A percentile compares a stretch with the other conserved stretches of the same genome.
phyloP scores from a whole-genome alignment of 2,888 invertebrate species.

The Trissolcus japonicus region DNA sequence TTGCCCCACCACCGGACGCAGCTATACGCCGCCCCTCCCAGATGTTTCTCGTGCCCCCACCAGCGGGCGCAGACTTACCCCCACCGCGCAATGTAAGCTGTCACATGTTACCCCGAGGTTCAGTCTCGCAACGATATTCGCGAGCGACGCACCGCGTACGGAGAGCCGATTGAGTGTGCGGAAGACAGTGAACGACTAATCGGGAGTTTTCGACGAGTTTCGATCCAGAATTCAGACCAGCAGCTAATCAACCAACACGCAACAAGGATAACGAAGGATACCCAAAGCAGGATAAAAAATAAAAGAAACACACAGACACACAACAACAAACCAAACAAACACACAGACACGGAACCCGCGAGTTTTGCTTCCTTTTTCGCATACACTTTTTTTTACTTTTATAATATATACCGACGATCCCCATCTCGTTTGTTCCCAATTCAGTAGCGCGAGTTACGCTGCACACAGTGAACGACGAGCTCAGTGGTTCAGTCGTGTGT shows the following conservation, averaged over 20 bases:
- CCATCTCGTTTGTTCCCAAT: conserved; percentile 27
- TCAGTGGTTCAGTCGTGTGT: conserved; percentile 31
- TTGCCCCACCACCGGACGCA: conserved; percentile 27
- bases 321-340: background rate
- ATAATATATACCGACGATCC: conserved; percentile 32
- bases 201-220: conserved; percentile 35
- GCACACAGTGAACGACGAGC: conserved; percentile 38
- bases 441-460: conserved; percentile 45
- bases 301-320: conserved; percentile 14
- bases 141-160: conserved; percentile 63
- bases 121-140: conserved; percentile 74
- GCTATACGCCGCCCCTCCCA: conserved; percentile 8
- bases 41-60: conserved; percentile 5
- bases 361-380: conserved; percentile 49
- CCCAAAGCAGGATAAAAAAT: background rate
- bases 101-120: conserved; percentile 73
- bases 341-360: conserved; percentile 24
- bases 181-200: conserved; percentile 49
- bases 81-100: conserved; percentile 70
- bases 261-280: conserved; percentile 23
- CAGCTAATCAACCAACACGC: conserved; percentile 7
- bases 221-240: conserved; percentile 19
- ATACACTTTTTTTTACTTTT: conserved; percentile 57
- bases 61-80: conserved; percentile 26
- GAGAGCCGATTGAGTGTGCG: conserved; percentile 52